phyloP scores from a whole-genome alignment of 1,140 invertebrate genomes.

The Orchestia grillus region DNA sequence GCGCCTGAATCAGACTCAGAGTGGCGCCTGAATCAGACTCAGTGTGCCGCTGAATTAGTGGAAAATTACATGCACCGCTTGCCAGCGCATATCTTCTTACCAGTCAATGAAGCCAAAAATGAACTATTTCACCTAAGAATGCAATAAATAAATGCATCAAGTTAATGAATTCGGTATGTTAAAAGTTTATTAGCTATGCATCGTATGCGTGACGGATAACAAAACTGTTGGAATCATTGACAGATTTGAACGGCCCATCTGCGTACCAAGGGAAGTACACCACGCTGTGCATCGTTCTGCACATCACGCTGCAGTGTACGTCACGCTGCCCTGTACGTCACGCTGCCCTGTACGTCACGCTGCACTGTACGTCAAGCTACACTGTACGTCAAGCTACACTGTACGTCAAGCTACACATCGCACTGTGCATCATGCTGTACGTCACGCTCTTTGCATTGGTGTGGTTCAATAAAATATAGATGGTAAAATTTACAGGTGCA shows the following conservation, averaged over 20 bases:
- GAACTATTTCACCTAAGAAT: neutral
- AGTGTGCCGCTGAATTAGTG: too few species aligned
- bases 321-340: too few species aligned
- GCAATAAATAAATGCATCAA: neutral
- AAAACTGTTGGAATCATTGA: neutral
- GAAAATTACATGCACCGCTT: neutral
- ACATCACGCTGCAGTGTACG: neutral
- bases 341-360: too few species aligned
- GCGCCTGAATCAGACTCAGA: too few species aligned
- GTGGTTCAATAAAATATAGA: neutral
- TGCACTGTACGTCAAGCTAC: too few species aligned
- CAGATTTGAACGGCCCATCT: neutral
- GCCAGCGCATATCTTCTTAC: neutral
- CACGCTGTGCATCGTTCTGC: neutral
- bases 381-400: too few species aligned
- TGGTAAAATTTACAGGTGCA: neutral
- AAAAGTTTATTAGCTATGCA: too few species aligned
- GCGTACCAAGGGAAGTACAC: neutral
- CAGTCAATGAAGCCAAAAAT: neutral
- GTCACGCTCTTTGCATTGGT: too few species aligned
- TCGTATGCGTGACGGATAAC: neutral
- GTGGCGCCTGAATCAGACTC: too few species aligned
- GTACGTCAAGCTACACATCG: neutral
- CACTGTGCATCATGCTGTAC: neutral
- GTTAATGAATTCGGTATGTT: too few species aligned